Evolutionary conservation across 2,797 vertebrate genomes (phyloP).

Genomic region (Parauchenoglanis punctatus): DNA sequence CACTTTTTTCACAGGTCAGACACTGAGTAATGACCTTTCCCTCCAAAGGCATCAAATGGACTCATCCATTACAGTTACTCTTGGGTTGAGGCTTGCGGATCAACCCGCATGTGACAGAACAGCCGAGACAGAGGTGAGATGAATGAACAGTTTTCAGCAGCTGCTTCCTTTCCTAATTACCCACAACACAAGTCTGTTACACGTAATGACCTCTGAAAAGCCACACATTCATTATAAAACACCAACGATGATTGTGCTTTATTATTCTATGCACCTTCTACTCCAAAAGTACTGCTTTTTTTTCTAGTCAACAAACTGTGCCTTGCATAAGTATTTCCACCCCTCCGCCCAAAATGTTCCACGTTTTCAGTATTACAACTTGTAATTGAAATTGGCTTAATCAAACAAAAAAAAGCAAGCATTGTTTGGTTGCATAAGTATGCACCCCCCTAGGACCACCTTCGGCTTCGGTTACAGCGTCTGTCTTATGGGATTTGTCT

Average conservation of each 20-base stretch:
- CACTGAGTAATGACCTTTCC: conserved; percentile 49
- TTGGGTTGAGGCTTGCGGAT: not conserved
- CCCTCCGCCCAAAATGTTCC: not conserved
- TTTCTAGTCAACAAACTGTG: not conserved
- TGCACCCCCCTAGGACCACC: too few relatives aligned
- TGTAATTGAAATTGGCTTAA: too few relatives aligned
- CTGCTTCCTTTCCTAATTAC: conserved; percentile 49
- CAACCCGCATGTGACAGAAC: conserved; percentile 18
- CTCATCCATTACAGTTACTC: conserved; percentile 53
- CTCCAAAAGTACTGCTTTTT: not conserved
- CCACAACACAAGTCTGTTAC: conserved; percentile 25
- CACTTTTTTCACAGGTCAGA: conserved; percentile 34
- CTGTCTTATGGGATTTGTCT: not conserved
- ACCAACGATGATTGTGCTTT: not conserved
- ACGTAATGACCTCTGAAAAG: conserved; percentile 14
- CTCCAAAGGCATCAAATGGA: conserved; percentile 41
- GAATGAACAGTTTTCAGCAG: conserved; percentile 47
- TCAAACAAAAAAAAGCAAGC: not conserved
- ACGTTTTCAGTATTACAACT: not conserved
- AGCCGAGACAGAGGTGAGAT: conserved; percentile 34
- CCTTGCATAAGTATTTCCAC: not conserved
- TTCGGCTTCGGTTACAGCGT: not conserved
- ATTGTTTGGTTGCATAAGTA: not conserved
- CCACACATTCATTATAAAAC: not conserved
- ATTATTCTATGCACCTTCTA: not conserved